Conservation (phyloP, 2,888 invertebrate species). For the Dioctria rufipes region DNA sequence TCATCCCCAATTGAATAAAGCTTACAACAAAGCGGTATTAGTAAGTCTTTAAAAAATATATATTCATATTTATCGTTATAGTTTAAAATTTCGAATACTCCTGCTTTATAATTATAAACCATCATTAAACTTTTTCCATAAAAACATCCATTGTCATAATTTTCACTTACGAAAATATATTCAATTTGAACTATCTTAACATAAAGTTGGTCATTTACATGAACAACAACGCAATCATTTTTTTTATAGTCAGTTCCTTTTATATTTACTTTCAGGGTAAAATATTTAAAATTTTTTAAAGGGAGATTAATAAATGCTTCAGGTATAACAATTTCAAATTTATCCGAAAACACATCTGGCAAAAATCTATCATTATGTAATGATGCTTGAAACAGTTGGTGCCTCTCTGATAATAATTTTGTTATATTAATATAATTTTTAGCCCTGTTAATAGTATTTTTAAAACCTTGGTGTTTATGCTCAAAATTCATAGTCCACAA, state of each 20-base stretch:
- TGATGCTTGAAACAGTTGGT: conserved; percentile 17
- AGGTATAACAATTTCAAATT: background rate
- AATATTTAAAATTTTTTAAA: conserved; percentile 1
- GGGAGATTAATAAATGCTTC: background rate
- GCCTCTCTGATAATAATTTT: background rate
- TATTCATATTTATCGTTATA: background rate
- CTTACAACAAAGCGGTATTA: background rate
- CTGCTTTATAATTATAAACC: conserved; percentile 25
- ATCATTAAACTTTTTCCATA: background rate
- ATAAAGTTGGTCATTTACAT: background rate
- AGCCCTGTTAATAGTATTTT: background rate
- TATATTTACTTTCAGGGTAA: background rate
- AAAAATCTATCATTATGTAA: conserved; percentile 13
- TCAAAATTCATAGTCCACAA: conserved; percentile 12
- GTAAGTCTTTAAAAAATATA: background rate
- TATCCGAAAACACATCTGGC: background rate
- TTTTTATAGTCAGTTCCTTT: conserved; percentile 7
- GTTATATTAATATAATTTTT: conserved; percentile 18
- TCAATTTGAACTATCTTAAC: conserved; percentile 2
- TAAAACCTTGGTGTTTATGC: conserved; percentile 29
- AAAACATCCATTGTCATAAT: conserved; percentile 8
- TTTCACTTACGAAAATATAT: conserved; percentile 17
- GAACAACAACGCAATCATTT: conserved; percentile 10
- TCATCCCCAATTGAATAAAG: background rate
- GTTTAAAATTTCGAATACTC: background rate